phyloP scores from a whole-genome alignment of 2,797 vertebrate genomes.

The Pipistrellus nathusii region DNA sequence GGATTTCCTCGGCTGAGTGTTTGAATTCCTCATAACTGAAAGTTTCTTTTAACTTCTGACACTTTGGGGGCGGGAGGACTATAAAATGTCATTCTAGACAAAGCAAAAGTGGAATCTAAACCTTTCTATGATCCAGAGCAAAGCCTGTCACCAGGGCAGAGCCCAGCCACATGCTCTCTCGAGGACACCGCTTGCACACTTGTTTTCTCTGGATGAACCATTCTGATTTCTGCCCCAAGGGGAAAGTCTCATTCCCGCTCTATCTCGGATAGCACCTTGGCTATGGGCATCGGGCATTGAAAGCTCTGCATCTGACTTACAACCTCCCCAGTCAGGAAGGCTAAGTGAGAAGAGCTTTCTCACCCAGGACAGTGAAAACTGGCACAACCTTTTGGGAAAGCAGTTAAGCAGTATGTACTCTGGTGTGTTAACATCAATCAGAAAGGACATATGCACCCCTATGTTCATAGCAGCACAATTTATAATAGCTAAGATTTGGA shows the following conservation, averaged over 20 bases:
- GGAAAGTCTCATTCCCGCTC: background rate
- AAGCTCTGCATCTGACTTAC: background rate
- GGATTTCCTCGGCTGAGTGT: background rate
- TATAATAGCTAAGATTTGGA: no score
- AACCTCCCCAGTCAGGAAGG: background rate
- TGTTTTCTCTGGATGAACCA: background rate
- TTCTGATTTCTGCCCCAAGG: background rate
- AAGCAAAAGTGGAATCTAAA: background rate
- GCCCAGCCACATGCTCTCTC: fast-evolving
- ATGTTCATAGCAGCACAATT: no score
- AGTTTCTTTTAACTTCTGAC: slow-evolving; percentile 25
- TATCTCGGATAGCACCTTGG: background rate
- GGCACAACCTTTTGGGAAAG: background rate
- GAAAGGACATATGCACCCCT: no score
- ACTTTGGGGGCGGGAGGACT: background rate
- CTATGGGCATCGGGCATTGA: background rate
- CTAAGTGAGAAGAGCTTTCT: background rate
- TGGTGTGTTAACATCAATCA: background rate
- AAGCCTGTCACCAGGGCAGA: background rate
- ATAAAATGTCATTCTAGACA: background rate
- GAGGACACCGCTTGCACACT: background rate
- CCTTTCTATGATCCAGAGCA: background rate
- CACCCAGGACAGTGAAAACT: background rate
- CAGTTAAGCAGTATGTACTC: background rate
- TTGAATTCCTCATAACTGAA: slow-evolving; percentile 36